Evolutionary conservation across 2,113 vertebrate genomes (phyloP), one percentile per base, ranked within the genome.

Genomic region (Catharus fuscescens): DNA sequence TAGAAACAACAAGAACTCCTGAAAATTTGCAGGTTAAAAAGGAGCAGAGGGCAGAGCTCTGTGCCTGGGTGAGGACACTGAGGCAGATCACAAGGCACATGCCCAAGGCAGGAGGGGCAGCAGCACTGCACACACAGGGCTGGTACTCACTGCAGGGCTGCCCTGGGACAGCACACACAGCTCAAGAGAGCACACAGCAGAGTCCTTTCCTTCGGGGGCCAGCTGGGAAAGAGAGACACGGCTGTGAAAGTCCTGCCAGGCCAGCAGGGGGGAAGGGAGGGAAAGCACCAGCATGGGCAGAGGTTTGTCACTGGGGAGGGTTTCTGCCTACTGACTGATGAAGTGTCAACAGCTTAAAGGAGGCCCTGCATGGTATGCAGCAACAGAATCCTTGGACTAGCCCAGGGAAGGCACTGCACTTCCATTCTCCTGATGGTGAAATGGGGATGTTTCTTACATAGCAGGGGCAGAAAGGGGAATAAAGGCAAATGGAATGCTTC

Each of bases 121-220:
- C 94, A 95, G 42, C 9, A 19, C 93, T 3, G 17, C 93, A 92
- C 91, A 64, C 87, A 44, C 85, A 52, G 77, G 56, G n/a, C 84
- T 66, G 65, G 65, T 93, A 96, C 96, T 97, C 95, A 94, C 96
- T 94, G 79, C 4, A 56, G 76, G 53, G 34, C 85, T 70, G 95
- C 13, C 26, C 61, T 84, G 93, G 73, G 65, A 73, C 73, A 94
- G 78, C 60, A 82, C 95, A 65, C 77, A 31, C 25, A 88, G 36
- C 6, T 96, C 96, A 97, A 60, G 5, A 96, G 85, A 96, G 94
- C 65, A 82, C 92, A 95, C 96, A 96, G 95, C 96, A 96, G n/a
- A 96, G 96, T n/a, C 84, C 94, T 95, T 47, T 95, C 80, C 95
- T 90, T 77, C 56, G 64, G 80, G 40, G 52, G 60, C 8, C 89